Base-by-base conservation (phyloP, 2,888 invertebrate genomes). In the Trimorus sp. region DNA sequence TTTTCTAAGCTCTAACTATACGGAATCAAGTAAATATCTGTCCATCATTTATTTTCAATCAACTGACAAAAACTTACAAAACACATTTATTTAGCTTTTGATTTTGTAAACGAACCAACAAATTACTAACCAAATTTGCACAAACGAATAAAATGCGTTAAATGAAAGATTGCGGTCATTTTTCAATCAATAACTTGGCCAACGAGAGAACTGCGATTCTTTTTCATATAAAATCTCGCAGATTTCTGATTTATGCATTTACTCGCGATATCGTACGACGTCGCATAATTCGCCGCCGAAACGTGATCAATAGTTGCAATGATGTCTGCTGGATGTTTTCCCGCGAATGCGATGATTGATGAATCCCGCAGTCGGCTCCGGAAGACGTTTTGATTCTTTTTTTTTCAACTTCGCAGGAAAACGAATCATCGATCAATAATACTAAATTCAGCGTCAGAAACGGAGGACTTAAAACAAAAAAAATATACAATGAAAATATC, bases 261-360 rank as follows among this genome's bases (percentile, higher is more conserved):
- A 62, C 40, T 63, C 56, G 53, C 54, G 56, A 56, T 58, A 65
- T 58, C 62, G 48, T 7, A 45, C 14, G 62, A 63, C 56, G 36
- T 73, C 48, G 45, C 26, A 54, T 45, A 51, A 73, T 73, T 54
- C 54, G 16, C 38, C 45, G n/a, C 15, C 37, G 36, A 60, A 54
- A 62, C 26, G 73, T 63, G 73, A 73, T 73, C 73, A 56, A 73
- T 73, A 73, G 16, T 63, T 54, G 63, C 16, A 73, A 48, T 60
- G 73, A 73, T 73, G 48, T 62, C 48, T 63, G 71, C 38, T 60
- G 16, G 62, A 60, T 42, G 53, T 70, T 71, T 71, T 37, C 15
- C 14, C n/a, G 8, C 11, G 14, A 36, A 42, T 14, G 14, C 53
- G 45, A 48, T 73, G 63, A 73, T 73, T 73, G 62, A 73, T 73